Evolutionary conservation across 2,797 vertebrate genomes (phyloP).

Genomic region (Fringilla coelebs): DNA sequence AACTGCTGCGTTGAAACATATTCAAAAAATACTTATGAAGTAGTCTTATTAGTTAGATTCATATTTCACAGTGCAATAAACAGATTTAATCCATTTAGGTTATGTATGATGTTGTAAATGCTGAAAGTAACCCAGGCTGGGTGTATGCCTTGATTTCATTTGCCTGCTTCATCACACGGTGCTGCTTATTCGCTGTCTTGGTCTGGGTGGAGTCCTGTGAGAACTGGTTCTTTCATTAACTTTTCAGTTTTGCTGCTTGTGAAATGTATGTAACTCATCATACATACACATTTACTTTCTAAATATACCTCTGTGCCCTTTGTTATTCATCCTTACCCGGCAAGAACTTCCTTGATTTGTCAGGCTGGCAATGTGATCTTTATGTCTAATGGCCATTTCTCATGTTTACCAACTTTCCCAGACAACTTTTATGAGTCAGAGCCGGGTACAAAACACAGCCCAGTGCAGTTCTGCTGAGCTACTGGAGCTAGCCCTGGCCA

Average conservation of each 20-base stretch:
- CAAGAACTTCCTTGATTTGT: constrained; percentile 25
- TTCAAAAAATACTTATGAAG: neutral
- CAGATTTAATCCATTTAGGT: neutral
- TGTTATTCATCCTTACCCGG: constrained; percentile 11
- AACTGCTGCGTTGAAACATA: neutral
- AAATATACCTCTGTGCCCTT: constrained; percentile 30
- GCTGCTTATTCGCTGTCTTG: neutral
- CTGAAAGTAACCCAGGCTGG: neutral
- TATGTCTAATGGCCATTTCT: neutral
- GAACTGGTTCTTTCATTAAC: constrained; percentile 36
- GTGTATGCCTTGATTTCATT: neutral
- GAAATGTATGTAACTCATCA: neutral
- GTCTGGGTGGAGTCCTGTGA: neutral
- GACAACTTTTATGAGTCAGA: constrained; percentile 33
- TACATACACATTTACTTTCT: constrained; percentile 11
- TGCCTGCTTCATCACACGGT: neutral
- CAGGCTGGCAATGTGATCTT: neutral
- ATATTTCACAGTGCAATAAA: neutral
- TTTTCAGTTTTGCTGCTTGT: constrained; percentile 11
- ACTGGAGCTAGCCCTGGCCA: neutral
- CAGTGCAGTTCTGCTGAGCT: neutral
- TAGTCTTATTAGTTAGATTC: neutral
- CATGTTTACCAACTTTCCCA: constrained; percentile 27
- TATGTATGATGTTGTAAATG: neutral
- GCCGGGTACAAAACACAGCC: neutral